phyloP scores from a whole-genome alignment of 2,888 invertebrate genomes.

The Diloba caeruleocephala region DNA sequence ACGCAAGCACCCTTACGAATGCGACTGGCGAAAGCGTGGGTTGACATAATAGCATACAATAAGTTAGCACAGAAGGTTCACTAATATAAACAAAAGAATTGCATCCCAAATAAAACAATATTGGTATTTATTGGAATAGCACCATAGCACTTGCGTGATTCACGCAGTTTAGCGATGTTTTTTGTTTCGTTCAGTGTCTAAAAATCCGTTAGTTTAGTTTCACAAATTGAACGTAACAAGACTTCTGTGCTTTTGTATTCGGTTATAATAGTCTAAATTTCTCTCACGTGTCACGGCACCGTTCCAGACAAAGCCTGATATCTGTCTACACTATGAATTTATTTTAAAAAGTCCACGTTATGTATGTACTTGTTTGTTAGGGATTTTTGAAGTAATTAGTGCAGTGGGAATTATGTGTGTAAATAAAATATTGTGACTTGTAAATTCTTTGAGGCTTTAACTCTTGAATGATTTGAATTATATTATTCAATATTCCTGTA shows the following conservation, averaged over 20 bases:
- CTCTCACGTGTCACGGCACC: slow-evolving; percentile 53
- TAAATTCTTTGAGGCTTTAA: not conserved
- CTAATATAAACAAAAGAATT: too few species aligned
- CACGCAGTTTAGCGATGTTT: not conserved
- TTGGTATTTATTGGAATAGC: too few species aligned
- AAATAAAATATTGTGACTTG: not conserved
- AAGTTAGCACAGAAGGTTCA: slow-evolving; percentile 23
- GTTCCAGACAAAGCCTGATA: slow-evolving; percentile 57
- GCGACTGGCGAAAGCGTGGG: slow-evolving; percentile 13
- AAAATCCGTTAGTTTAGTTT: not conserved
- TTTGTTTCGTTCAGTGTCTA: not conserved
- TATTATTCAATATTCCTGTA: too few species aligned
- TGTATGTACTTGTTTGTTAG: slow-evolving; percentile 47
- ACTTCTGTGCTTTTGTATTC: slow-evolving; percentile 18
- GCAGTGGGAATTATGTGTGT: slow-evolving; percentile 8
- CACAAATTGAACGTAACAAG: not conserved
- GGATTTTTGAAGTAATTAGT: slow-evolving; percentile 49
- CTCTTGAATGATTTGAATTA: not conserved
- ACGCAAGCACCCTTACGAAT: slow-evolving; percentile 25
- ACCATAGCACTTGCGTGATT: too few species aligned
- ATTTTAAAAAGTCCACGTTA: slow-evolving; percentile 55
- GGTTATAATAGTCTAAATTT: slow-evolving; percentile 47
- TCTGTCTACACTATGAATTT: slow-evolving; percentile 67
- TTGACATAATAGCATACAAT: slow-evolving; percentile 21
- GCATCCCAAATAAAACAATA: too few species aligned